phyloP scores from a whole-genome alignment of 2,113 vertebrate genomes.

The Corythoichthys intestinalis region DNA sequence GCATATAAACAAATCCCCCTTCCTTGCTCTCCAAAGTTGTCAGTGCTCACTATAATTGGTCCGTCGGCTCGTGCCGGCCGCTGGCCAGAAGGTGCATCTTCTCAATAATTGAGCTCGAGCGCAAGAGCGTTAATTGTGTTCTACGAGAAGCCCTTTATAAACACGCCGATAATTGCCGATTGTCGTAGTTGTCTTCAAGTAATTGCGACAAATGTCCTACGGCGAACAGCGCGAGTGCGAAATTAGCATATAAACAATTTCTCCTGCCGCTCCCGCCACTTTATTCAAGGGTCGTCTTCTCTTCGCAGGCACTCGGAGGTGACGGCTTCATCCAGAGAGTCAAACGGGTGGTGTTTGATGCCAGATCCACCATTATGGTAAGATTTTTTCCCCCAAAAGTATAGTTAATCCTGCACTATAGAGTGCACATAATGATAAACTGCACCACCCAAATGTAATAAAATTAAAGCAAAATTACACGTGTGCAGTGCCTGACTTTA shows the following conservation, averaged over 20 bases:
- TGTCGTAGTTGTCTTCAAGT: background rate
- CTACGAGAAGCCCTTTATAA: background rate
- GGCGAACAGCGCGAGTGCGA: background rate
- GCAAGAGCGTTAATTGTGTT: background rate
- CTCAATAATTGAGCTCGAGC: conserved; percentile 27
- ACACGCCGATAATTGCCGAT: background rate
- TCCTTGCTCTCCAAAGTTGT: conserved; percentile 17
- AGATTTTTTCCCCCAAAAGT: conserved; percentile 45
- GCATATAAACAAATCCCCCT: background rate
- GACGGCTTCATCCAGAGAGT: conserved; percentile 90
- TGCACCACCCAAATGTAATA: no score
- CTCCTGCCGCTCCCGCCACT: background rate
- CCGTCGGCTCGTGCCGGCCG: conserved; percentile 19
- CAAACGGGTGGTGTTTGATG: conserved; percentile 89
- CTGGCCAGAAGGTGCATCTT: conserved; percentile 28
- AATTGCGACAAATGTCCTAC: conserved; percentile 4
- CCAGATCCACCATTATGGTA: conserved; percentile 89
- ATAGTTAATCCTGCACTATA: background rate
- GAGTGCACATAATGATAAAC: no score
- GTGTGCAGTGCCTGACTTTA: no score
- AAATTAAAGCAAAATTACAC: no score
- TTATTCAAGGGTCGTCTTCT: conserved; percentile 17
- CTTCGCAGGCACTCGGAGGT: conserved; percentile 87
- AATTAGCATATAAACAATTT: background rate
- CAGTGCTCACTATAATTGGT: conserved; percentile 47